phyloP scores from a whole-genome alignment of 2,888 invertebrate genomes.

The Tiphia femorata region DNA sequence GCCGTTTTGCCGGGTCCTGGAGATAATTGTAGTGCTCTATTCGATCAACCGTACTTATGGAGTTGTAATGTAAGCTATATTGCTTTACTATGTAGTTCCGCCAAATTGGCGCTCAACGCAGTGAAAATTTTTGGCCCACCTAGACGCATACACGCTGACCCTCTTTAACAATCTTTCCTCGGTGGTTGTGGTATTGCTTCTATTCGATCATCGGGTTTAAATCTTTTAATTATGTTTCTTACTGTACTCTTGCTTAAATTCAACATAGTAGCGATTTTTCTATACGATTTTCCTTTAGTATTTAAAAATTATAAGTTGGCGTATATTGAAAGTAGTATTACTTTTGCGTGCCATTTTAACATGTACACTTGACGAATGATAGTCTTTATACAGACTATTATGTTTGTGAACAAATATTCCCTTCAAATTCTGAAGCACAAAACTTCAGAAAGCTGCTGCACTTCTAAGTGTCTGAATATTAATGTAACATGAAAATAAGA shows the following conservation, averaged over 20 bases:
- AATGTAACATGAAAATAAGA: too few relatives aligned
- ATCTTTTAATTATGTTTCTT: slow-evolving; percentile 9
- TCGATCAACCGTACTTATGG: too few relatives aligned
- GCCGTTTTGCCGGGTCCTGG: too few relatives aligned
- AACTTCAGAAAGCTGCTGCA: neutral
- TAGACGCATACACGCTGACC: too few relatives aligned
- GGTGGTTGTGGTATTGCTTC: slow-evolving; percentile 1
- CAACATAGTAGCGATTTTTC: slow-evolving; percentile 3
- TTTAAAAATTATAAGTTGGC: slow-evolving; percentile 6
- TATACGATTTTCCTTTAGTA: slow-evolving; percentile 4
- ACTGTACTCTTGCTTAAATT: slow-evolving; percentile 11
- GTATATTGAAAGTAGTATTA: slow-evolving; percentile 4
- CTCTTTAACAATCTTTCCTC: neutral
- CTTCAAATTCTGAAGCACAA: neutral
- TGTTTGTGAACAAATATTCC: neutral
- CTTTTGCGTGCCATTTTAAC: slow-evolving; percentile 4
- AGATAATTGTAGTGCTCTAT: too few relatives aligned
- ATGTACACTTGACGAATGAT: neutral
- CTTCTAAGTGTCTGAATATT: neutral
- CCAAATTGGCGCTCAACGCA: too few relatives aligned
- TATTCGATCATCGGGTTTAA: neutral
- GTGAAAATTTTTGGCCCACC: too few relatives aligned
- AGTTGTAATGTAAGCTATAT: too few relatives aligned
- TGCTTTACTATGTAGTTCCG: too few relatives aligned
- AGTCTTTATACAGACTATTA: neutral